Evolutionary conservation across 2,888 invertebrate genomes (phyloP), one percentile per base, ranked within the genome.

Genomic region (Limnephilus auricula): DNA sequence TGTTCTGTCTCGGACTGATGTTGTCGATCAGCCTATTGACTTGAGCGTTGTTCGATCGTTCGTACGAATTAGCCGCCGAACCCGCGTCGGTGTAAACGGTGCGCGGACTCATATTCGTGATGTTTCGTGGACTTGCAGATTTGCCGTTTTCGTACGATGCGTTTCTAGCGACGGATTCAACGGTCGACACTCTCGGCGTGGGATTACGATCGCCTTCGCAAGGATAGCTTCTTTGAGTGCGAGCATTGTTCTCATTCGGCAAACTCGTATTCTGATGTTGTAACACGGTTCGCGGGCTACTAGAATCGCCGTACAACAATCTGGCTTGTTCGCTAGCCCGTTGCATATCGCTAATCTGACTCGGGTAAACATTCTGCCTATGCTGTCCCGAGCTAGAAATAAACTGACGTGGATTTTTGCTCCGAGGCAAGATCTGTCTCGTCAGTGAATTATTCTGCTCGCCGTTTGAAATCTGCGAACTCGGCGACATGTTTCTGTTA

Each of bases 51-150:
- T 91, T 90, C 9, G 93, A 83, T 83, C 93, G 90, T 78, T 96
- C 95, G 92, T 95, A 96, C 0, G 93, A 93, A 90, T 94, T 95
- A 88, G 93, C 94, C 15, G 86, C 91, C 5, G 92, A 93, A 0
- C 93, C 92, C 2, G 92, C 34, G 32, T 95, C 95, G 15, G 94
- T 93, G 87, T 95, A 96, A 50, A 90, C 92, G 45, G 94, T 95
- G 79, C 95, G 94, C 0, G 95, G 95, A 91, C 95, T 95, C 89
- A 94, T 95, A 83, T 94, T 95, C 0, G 95, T 92, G 0, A 95
- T 94, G 89, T 95, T 96, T 85, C 95, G 94, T 0, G 95, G 95
- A 93, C 95, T 95, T 0, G 94, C 94, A 45, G 95, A 95, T 87
- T 93, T 93, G 5, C 93, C 93, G 90, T 94, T 95, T 0, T 95